phyloP scores from a whole-genome alignment of 2,113 vertebrate genomes.

The Trematomus loennbergii region DNA sequence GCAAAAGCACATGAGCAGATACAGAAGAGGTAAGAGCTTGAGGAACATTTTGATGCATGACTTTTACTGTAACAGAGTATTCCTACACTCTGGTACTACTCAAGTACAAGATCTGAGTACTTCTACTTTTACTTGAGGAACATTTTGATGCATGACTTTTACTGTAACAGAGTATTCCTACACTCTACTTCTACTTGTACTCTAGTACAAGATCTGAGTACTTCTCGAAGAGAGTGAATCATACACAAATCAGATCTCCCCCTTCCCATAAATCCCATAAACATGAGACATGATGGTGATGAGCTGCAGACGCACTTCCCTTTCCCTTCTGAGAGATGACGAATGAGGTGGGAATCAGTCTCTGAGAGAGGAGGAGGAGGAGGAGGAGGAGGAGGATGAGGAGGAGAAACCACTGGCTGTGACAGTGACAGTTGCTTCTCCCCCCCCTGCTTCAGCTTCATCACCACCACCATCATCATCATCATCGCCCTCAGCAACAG shows the following conservation, averaged over 20 bases:
- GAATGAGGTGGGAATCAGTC: conserved; percentile 37
- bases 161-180: too few species aligned
- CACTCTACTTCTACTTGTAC: too few species aligned
- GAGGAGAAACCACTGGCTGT: conserved; percentile 59
- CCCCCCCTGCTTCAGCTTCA: conserved; percentile 22
- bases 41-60: too few species aligned
- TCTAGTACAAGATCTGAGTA: too few species aligned
- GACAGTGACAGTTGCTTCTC: conserved; percentile 66
- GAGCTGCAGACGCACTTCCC: conserved; percentile 30
- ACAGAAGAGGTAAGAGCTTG: too few species aligned
- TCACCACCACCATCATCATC: conserved; percentile 29
- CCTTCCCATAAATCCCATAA: conserved; percentile 12
- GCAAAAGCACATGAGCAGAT: neutral
- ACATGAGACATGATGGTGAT: conserved; percentile 31
- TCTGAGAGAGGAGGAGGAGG: conserved; percentile 19
- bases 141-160: too few species aligned
- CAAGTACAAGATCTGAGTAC: too few species aligned
- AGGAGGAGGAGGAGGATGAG: conserved; percentile 16
- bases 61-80: too few species aligned
- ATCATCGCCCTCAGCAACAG: conserved; percentile 37
- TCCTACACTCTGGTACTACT: too few species aligned
- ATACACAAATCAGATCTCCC: neutral
- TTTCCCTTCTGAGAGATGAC: conserved; percentile 48
- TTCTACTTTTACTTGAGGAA: too few species aligned
- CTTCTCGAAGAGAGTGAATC: too few species aligned